Evolutionary conservation across 2,113 vertebrate species (phyloP).

Genomic region (Rallus limicola): DNA sequence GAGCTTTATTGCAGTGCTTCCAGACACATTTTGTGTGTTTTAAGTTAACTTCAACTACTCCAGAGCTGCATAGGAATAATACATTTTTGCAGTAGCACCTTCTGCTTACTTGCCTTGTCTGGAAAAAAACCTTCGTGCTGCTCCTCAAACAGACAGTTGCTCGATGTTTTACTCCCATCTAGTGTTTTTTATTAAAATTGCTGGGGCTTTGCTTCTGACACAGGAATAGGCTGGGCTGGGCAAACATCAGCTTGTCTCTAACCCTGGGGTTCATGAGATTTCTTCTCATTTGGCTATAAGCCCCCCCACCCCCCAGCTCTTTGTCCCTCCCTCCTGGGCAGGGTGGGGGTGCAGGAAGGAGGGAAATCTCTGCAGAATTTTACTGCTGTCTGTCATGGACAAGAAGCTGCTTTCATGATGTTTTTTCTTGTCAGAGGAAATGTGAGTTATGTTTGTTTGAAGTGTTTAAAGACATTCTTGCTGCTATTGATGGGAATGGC

Average conservation of each 20-base stretch:
- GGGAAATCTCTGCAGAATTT: background rate
- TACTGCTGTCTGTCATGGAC: background rate
- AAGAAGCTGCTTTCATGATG: background rate
- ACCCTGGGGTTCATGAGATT: background rate
- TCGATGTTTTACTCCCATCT: constrained; percentile 65
- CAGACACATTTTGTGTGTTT: constrained; percentile 16
- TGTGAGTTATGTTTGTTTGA: background rate
- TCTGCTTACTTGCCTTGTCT: background rate
- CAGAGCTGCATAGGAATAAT: background rate
- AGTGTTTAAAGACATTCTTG: background rate
- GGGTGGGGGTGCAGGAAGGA: background rate
- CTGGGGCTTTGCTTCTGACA: background rate
- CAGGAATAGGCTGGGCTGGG: background rate
- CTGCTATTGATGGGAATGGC: background rate
- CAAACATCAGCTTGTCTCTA: background rate
- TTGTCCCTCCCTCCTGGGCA: background rate
- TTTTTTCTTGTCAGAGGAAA: background rate
- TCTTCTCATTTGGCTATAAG: background rate
- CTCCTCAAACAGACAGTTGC: background rate
- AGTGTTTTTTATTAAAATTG: constrained; percentile 61
- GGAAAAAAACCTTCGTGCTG: background rate
- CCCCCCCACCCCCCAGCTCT: background rate
- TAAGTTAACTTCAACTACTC: background rate
- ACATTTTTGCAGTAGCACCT: constrained; percentile 1
- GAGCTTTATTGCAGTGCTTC: constrained; percentile 13